Conservation (phyloP, 2,888 invertebrate species). For the Strigamia maritima region DNA sequence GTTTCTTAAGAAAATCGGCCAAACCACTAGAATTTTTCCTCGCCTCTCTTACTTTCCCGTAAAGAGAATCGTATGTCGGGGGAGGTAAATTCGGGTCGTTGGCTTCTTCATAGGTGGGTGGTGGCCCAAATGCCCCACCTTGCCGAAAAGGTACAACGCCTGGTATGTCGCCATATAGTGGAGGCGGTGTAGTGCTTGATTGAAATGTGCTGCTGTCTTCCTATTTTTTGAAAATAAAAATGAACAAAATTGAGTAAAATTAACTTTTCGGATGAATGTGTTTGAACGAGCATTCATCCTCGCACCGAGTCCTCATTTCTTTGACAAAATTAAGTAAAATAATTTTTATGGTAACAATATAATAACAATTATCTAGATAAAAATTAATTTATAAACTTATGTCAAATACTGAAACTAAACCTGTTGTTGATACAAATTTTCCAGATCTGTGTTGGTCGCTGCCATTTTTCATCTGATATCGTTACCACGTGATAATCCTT, state of each 20-base stretch:
- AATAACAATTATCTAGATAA: neutral
- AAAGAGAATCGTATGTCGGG: constrained; percentile 66
- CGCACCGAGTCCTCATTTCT: neutral
- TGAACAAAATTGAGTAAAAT: neutral
- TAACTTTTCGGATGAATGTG: neutral
- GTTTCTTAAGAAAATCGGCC: constrained; percentile 62
- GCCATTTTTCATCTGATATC: constrained; percentile 26
- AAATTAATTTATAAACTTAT: neutral
- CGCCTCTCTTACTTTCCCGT: constrained; percentile 63
- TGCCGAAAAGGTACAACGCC: constrained; percentile 45
- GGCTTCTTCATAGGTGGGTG: constrained; percentile 64
- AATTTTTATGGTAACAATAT: neutral
- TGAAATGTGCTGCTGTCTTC: constrained; percentile 15
- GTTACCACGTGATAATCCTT: neutral
- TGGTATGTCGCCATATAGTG: constrained; percentile 45
- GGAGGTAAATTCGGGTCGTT: constrained; percentile 63
- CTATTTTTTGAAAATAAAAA: neutral
- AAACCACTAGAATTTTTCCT: constrained; percentile 61
- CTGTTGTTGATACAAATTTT: constrained; percentile 38
- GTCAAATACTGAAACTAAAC: constrained; percentile 6
- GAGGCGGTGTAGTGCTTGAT: constrained; percentile 42
- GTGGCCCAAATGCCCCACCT: constrained; percentile 53
- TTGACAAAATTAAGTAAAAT: neutral
- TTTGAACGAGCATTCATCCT: neutral
- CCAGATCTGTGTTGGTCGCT: constrained; percentile 36